Base-by-base conservation (phyloP, 2,797 vertebrate species). In the Eutrigla gurnardus region DNA sequence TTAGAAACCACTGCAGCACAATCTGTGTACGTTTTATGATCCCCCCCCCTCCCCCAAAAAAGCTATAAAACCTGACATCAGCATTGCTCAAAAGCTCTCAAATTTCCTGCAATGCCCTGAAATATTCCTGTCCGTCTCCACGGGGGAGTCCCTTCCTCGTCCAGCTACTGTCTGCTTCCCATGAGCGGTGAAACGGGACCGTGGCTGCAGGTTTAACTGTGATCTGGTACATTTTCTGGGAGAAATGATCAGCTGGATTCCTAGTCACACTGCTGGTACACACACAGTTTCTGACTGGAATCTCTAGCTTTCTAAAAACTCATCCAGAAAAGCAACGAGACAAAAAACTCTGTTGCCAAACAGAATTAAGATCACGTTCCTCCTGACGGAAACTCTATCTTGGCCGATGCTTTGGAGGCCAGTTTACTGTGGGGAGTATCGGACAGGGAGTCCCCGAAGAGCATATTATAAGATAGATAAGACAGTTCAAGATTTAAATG, bases 71-170 rank as follows among this genome's bases (percentile, higher is more conserved):
- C 62, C 71, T 86, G 90, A 91, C 84, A 85, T 84, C 65, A 73
- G 82, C 86, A 87, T 90, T 83, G 84, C 87, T 92, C 86, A 89
- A 83, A 84, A 73, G 76, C 54, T 86, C 88, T 91, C 83, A 66
- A 11, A 76, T 90, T 89, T 86, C 91, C 50, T 46, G 47, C 75
- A 85, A 80, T 58, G 40, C 67, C 72, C 60, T 69, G 74, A 75
- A 35, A 72, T 80, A 82, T 84, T 77, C 67, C 73, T 52, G 65
- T 46, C 62, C 65, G 57, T 59, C 78, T 77, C 73, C 65, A 52
- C 10, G 42, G 76, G 72, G 72, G 59, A 15, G 45, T 7, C 40
- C 64, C 78, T 73, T 68, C 80, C 59, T 80, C 54, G 52, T 57
- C 3, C 53, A 46, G 73, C 76, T 74, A 36, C 83, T 79, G 83